Base-by-base conservation (phyloP, 2,888 invertebrate genomes). In the Dynastes maya region DNA sequence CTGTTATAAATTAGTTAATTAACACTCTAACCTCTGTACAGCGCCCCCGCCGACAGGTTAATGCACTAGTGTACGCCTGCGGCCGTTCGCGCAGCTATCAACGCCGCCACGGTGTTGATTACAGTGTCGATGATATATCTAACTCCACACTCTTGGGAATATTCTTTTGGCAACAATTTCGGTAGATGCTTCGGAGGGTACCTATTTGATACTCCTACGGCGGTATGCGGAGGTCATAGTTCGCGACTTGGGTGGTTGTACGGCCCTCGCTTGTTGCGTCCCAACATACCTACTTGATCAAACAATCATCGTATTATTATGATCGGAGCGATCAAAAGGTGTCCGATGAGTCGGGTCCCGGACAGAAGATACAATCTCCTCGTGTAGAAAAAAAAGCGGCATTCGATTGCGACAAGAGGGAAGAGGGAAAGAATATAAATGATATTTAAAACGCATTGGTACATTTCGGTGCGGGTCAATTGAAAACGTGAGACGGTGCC, bases 1-100 rank as follows among this genome's bases (percentile, higher is more conserved):
- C 76, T 84, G 85, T 85, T 85, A 85, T 86, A 86, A 85, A 86
- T 86, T 85, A 85, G 86, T 85, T 86, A 85, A 86, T 86, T 86
- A 86, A 85, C 86, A 85, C 84, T 81, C 80, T 85, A 85, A 85
- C 86, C 86, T 85, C 82, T 83, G 79, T 79, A 80, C 81, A 82
- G 84, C 82, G 83, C 84, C 85, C 84, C 85, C 82, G 82, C 83
- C 81, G 84, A 81, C 83, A 84, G 84, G 85, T 84, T 85, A 86
- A 86, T 85, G 85, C 82, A 83, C 84, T 82, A 68, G 37, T 22
- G 72, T 45, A 64, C 74, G 68, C 74, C 74, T 78, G 58, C 75
- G 68, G 75, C 58, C n/a, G 67, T 55, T 65, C 68, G 40, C 68
- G 71, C 61, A 63, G 61, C 61, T 63, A 74, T 74, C 61, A 74